Conservation (phyloP, 2,888 invertebrate genomes). For the Tinea trinotella region DNA sequence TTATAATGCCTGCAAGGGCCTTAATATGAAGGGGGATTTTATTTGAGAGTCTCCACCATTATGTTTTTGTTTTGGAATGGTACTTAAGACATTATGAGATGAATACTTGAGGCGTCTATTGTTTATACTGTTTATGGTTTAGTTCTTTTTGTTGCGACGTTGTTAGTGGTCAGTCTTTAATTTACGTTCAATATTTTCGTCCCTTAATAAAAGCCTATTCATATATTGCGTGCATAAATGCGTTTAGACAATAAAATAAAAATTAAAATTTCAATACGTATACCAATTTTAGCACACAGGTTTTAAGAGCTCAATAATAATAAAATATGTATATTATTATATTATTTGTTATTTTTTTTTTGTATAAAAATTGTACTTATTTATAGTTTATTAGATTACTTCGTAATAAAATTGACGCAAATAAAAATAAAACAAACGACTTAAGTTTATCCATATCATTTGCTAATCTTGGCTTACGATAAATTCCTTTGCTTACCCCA, state of each 20-base stretch:
- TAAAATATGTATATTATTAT: too few species aligned
- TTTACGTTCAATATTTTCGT: too few species aligned
- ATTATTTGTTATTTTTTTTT: too few species aligned
- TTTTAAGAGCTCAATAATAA: too few species aligned
- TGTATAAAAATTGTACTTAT: too few species aligned
- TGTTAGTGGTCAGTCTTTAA: neutral
- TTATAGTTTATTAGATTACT: too few species aligned
- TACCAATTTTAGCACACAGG: too few species aligned
- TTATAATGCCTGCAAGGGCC: conserved; percentile 32
- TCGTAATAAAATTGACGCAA: neutral
- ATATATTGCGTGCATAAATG: too few species aligned
- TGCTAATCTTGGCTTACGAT: conserved; percentile 1
- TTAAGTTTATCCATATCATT: neutral
- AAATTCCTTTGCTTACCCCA: conserved; percentile 8
- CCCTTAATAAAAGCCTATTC: too few species aligned
- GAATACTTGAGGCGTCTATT: neutral
- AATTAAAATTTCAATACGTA: too few species aligned
- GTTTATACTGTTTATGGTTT: neutral
- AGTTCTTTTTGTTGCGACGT: neutral
- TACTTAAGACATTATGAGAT: neutral
- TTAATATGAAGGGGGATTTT: conserved; percentile 16
- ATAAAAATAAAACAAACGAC: neutral
- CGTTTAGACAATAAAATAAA: too few species aligned
- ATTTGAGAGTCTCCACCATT: conserved; percentile 16
- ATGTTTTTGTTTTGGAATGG: conserved; percentile 5